Percentiles rank a stretch among this genome's conserved stretches.
Conservation (phyloP, 92 coral and sea anemone species). For the Ricordea florida region DNA sequence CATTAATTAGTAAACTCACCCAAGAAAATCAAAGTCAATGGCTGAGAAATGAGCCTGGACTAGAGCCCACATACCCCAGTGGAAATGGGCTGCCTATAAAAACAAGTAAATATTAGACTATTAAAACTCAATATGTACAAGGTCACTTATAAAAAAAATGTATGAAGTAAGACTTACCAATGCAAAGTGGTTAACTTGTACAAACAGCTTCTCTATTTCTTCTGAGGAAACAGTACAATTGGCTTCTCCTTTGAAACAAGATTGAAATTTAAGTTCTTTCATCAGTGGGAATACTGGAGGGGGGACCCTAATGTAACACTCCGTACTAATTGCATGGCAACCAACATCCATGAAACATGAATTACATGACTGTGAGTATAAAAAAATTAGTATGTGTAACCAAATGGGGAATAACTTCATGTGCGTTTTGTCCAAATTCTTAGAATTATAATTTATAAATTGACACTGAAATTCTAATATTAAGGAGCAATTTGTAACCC, state of each 20-base stretch:
- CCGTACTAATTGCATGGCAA: no score
- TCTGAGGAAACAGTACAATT: constrained; percentile 42
- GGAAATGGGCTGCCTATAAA: constrained; percentile 87
- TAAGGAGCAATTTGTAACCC: no score
- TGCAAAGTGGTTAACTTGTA: constrained; percentile 92
- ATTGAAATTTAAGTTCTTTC: neutral
- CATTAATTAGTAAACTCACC: constrained; percentile 65
- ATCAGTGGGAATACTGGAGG: neutral
- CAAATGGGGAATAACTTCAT: no score
- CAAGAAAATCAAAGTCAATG: constrained; percentile 94
- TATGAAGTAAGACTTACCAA: constrained; percentile 62
- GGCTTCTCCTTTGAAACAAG: constrained; percentile 50
- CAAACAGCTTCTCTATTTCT: constrained; percentile 74
- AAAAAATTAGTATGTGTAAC: no score
- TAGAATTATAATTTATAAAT: no score
- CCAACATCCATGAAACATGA: no score
- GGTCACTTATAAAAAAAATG: neutral
- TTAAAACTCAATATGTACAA: neutral
- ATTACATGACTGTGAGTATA: no score
- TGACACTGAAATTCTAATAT: no score
- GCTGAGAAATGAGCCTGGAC: constrained; percentile 93
- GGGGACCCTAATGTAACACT: no score
- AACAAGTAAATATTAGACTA: neutral
- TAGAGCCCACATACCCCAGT: constrained; percentile 95
- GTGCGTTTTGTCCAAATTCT: no score